Conservation (phyloP, 1,140 invertebrate species). For the Ladona fulva region DNA sequence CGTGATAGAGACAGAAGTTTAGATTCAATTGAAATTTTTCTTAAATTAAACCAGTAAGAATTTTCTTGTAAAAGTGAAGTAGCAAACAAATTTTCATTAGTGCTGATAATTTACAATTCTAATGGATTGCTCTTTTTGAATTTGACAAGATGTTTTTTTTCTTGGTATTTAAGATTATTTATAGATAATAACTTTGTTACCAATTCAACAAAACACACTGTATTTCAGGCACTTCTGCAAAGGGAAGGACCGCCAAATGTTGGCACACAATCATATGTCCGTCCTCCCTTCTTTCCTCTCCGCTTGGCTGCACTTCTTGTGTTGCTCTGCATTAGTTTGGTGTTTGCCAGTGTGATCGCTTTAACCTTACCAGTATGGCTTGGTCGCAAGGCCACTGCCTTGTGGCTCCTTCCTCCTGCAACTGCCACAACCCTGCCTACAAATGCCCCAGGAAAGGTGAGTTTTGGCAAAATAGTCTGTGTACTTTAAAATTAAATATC, state of each 20-base stretch:
- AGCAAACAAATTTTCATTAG: no score
- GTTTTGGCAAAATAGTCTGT: no score
- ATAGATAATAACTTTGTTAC: no score
- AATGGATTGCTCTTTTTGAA: no score
- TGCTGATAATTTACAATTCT: no score
- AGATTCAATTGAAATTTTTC: no score
- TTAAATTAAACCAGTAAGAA: no score
- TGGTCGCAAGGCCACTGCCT: constrained; percentile 74
- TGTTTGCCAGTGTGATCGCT: constrained; percentile 68
- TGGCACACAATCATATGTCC: constrained; percentile 79
- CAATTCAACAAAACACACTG: no score
- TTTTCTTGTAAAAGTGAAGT: no score
- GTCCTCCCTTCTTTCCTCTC: constrained; percentile 71
- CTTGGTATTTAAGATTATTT: no score
- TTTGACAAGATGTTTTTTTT: no score
- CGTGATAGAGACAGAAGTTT: constrained; percentile 34
- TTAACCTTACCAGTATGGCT: constrained; percentile 85
- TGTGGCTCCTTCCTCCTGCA: constrained; percentile 50
- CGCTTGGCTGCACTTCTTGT: constrained; percentile 67
- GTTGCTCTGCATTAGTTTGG: constrained; percentile 74
- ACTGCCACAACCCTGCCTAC: background rate
- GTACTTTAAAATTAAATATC: no score
- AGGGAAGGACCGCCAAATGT: constrained; percentile 55
- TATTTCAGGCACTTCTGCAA: constrained; percentile 56
- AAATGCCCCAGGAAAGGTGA: background rate